Base-by-base conservation (phyloP, 2,888 invertebrate genomes). In the Choristoneura rosaceana region DNA sequence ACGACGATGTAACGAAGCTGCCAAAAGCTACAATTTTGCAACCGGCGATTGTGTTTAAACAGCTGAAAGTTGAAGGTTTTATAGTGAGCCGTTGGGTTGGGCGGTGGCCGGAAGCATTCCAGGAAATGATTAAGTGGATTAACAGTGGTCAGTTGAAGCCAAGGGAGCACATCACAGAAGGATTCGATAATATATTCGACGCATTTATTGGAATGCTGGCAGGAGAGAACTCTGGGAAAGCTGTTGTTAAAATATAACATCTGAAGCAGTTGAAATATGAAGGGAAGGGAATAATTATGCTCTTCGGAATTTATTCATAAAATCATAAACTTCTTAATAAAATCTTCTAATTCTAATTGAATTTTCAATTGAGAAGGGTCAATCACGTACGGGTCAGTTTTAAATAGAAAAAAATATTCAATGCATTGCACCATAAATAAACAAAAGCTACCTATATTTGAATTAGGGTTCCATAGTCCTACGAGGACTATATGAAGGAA, bases 211-310 rank as follows among this genome's bases (percentile, higher is more conserved):
- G 50, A 4, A 38, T 62, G 38, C n/a, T 59, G 14, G 67, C 58
- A 5, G 97, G 97, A 12, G 94, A 95, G 60, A 97, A 96, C 83
- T 84, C 86, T 33, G 97, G 97, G 33, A 97, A 97, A 88, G 96
- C 96, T 63, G 90, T 97, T 76, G 95, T 97, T 58, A 95, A 95
- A 89, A 94, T 93, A 25, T 95, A 87, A 89, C 5, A 12, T 59
- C 45, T 58, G 58, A 92, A 68, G 33, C n/a, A n/a, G n/a, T n/a
- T n/a, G n/a, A n/a, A n/a, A n/a, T n/a, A n/a, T n/a, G n/a, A n/a
- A n/a, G n/a, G n/a, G n/a, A n/a, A n/a, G n/a, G n/a, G n/a, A n/a
- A n/a, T n/a, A n/a, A n/a, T n/a, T n/a, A n/a, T n/a, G n/a, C n/a
- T n/a, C n/a, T n/a, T n/a, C n/a, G n/a, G n/a, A n/a, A n/a, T n/a